Evolutionary conservation across 2,888 invertebrate species (phyloP), one percentile per base, ranked within the genome.

Genomic region (Melangyna quadrimaculata): DNA sequence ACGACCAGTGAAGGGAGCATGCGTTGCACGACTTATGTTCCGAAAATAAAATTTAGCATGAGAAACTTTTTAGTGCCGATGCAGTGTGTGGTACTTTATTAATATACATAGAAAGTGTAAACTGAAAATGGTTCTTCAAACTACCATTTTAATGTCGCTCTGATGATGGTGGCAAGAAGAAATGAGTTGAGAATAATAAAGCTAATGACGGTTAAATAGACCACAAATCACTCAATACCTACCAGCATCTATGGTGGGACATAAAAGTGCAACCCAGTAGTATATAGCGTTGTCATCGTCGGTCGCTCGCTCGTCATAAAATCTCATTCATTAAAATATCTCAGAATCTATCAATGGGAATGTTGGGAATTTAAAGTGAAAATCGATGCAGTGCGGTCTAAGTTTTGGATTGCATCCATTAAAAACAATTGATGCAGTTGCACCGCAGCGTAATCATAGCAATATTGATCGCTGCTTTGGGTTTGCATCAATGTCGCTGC

Each of bases 31-130:
- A 61, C 27, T 45, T 67, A 65, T 29, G 73, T 59, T 37, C 75
- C 75, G 61, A 75, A 84, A 84, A 80, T 80, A 79, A 74, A 37
- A 69, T 72, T 71, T 79, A n/a, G 84, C 51, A 51, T 71, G 83
- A 79, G 61, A 63, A 70, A 51, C 35, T 51, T n/a, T 24, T 59
- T 14, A 59, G 22, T 51, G 45, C 10, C 12, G 40, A 40, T 69
- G 45, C 70, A 40, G 35, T 55, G 35, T 55, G 75, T 35, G 32
- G 51, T 57, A 53, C 48, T 22, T 55, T 29, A 32, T 7, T 5
- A 32, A 7, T 1, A 8, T 32, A 63, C 70, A 65, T 37, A 37
- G 27, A 61, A 40, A 79, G 73, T 73, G 79, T 67, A 69, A 53
- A 74, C 55, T 27, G 77, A 55, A 51, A 65, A 67, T 40, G 29